phyloP scores from a whole-genome alignment of 2,797 vertebrate genomes.

The Pitangus sulphuratus region DNA sequence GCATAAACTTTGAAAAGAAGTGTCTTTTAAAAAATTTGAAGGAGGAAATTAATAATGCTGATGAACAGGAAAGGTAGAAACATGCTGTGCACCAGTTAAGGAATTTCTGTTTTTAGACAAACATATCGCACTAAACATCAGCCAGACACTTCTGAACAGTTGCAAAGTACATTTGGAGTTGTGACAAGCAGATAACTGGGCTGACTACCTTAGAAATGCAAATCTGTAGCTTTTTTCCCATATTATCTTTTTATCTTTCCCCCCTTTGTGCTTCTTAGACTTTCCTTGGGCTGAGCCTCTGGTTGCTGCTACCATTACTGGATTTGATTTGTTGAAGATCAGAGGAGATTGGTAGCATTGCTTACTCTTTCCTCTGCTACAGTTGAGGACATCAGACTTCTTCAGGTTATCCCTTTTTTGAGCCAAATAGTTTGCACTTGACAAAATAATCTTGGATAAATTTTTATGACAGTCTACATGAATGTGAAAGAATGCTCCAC shows the following conservation, averaged over 20 bases:
- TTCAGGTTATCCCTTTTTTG: not conserved
- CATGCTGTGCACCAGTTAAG: not conserved
- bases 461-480: not conserved
- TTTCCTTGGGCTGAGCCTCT: not conserved
- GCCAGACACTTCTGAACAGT: rapidly evolving
- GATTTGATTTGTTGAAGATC: rapidly evolving
- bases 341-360: not conserved
- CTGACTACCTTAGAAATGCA: not conserved
- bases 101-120: not conserved
- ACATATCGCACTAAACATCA: not conserved
- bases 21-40: not conserved
- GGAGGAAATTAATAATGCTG: not conserved
- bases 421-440: not conserved
- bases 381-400: not conserved
- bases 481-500: not conserved
- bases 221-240: not conserved
- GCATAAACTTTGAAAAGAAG: not conserved
- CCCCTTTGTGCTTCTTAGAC: not conserved
- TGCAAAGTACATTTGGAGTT: not conserved
- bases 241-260: not conserved
- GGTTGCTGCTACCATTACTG: not conserved
- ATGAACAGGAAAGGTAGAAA: not conserved
- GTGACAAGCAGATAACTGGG: not conserved
- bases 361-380: not conserved
- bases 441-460: not conserved